phyloP scores from a whole-genome alignment of 2,888 invertebrate genomes.

The Ectropis crepuscularia region DNA sequence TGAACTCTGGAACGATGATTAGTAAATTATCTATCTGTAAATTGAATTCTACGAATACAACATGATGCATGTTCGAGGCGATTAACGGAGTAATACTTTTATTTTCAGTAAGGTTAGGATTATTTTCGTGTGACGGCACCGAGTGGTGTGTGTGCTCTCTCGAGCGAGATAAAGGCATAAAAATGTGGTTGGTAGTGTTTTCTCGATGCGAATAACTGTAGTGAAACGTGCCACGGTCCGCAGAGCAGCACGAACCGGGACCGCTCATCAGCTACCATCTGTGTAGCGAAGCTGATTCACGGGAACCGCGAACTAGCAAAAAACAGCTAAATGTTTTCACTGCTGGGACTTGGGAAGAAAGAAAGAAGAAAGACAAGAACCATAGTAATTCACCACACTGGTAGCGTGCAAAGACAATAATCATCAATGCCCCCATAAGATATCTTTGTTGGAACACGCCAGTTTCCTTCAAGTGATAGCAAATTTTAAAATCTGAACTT shows the following conservation, averaged over 20 bases:
- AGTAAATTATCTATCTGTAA: conserved; percentile 43
- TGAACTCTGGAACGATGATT: conserved; percentile 20
- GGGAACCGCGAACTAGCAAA: too few relatives aligned
- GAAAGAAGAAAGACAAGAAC: too few relatives aligned
- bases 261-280: conserved; percentile 46
- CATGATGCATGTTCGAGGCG: conserved; percentile 36
- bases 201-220: conserved; percentile 78
- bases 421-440: too few relatives aligned
- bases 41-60: conserved; percentile 40
- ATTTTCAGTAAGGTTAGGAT: conserved; percentile 63
- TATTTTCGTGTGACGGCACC: conserved; percentile 49
- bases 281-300: neutral
- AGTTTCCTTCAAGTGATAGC: too few relatives aligned
- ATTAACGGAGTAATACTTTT: conserved; percentile 64
- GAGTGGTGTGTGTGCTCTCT: conserved; percentile 59
- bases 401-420: too few relatives aligned
- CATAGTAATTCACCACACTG: too few relatives aligned
- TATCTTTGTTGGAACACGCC: too few relatives aligned
- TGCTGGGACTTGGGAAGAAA: too few relatives aligned
- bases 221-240: conserved; percentile 79
- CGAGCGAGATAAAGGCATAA: conserved; percentile 73
- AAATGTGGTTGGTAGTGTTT: conserved; percentile 75
- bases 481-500: too few relatives aligned
- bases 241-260: conserved; percentile 60
- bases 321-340: too few relatives aligned